Conservation (phyloP, 2,113 vertebrate species). For the Phyllostomus hastatus region DNA sequence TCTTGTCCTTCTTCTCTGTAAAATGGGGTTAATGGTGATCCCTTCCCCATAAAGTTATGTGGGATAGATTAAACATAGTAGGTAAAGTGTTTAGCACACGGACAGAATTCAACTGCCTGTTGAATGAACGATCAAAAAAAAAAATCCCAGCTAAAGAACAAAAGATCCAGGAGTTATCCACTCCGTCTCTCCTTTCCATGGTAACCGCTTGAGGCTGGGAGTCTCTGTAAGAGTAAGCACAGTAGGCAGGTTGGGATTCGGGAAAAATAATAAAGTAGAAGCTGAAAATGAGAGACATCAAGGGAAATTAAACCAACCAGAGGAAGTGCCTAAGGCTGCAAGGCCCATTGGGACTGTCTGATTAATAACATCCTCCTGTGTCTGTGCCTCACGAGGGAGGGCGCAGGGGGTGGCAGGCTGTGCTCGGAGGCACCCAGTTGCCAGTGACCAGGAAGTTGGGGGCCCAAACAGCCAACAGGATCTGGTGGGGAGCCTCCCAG, state of each 20-base stretch:
- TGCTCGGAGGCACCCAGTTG: background rate
- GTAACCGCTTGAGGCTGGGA: background rate
- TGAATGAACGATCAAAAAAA: background rate
- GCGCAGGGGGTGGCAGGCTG: background rate
- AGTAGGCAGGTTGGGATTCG: conserved; percentile 28
- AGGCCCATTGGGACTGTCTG: background rate
- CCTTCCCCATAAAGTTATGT: background rate
- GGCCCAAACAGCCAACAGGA: background rate
- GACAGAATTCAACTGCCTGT: background rate
- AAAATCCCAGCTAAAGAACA: background rate
- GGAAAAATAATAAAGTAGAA: conserved; percentile 58
- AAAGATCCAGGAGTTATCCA: background rate
- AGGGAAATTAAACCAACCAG: conserved; percentile 55
- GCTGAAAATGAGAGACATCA: conserved; percentile 41
- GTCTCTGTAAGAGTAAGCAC: conserved; percentile 49
- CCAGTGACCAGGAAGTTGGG: background rate
- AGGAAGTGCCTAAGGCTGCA: conserved; percentile 50
- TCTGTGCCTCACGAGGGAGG: background rate
- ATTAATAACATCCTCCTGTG: background rate
- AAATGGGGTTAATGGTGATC: background rate
- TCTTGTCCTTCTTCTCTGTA: background rate
- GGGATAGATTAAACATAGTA: background rate
- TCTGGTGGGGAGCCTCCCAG: background rate
- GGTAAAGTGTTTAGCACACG: background rate
- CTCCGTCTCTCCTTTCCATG: background rate